Evolutionary conservation across 2,888 invertebrate species (phyloP), one percentile per base, ranked within the genome.

Genomic region (Latrodectus hesperus): DNA sequence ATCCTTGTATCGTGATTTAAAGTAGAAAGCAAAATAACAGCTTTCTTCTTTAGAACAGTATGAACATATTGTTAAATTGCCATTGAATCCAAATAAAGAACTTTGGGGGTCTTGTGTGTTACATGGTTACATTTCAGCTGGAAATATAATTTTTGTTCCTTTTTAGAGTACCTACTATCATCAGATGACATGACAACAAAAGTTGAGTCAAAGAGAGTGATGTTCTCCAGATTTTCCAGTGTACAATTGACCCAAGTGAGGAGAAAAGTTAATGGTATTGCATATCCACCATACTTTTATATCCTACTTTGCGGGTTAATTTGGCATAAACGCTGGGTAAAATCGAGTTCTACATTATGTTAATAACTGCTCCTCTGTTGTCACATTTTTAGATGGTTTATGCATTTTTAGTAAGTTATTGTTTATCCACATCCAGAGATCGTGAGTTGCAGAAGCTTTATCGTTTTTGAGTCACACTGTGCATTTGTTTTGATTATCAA

Each of bases 241-340:
- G 64, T 80, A 75, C 17, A 81, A 10, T n/a, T 80, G 64, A 17
- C 51, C 80, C 1, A 75, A 71, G 11, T 22, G 81, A 11, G 14
- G 0, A 60, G 75, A 86, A 74, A 55, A 14, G 51, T 49, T 81
- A 14, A 67, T 9, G 77, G 91, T 91, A 89, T 92, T 92, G 76
- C 91, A 91, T 78, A 91, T 78, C 88, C 91, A 90, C 68, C 90
- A 79, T 49, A 92, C 90, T 90, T 92, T 92, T 52, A 92, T 79
- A 14, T 91, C 92, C 89, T 92, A 92, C 88, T 91, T 91, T 68
- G 91, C 91, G 9, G 91, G 91, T 88, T 92, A 91, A 10, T 90
- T 86, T 87, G 91, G 90, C 49, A 91, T 91, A 82, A 90, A 91
- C 22, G 1, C 87, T 90, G 90, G 11, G 89, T 80, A 81, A n/a